Percentiles rank a stretch among this genome's conserved stretches.
Conservation (phyloP, 2,113 vertebrate genomes). For the Sylvilagus bachmani region DNA sequence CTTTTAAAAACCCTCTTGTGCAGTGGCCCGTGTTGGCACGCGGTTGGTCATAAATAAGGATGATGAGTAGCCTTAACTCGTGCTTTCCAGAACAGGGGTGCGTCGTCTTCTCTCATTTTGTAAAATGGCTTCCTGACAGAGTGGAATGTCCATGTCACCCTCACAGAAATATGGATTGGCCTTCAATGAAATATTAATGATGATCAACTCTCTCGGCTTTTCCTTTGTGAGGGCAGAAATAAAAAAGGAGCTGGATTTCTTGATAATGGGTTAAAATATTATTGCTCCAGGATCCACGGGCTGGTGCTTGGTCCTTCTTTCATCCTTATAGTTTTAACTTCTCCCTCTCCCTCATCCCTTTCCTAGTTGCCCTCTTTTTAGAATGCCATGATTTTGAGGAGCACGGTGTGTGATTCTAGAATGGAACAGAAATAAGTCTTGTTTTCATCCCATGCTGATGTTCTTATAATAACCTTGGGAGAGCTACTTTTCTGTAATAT, state of each 20-base stretch:
- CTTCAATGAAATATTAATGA: conserved; percentile 79
- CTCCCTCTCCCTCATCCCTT: background rate
- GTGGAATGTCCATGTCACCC: conserved; percentile 64
- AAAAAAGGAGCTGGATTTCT: conserved; percentile 58
- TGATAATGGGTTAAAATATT: conserved; percentile 42
- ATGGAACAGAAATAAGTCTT: background rate
- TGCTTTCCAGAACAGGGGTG: conserved; percentile 70
- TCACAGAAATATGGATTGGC: conserved; percentile 73
- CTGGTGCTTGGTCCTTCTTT: background rate
- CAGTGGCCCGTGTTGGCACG: conserved; percentile 39
- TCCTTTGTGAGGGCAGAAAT: conserved; percentile 55
- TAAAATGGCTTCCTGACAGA: conserved; percentile 77
- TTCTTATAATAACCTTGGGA: background rate
- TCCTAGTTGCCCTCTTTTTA: background rate
- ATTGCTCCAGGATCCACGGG: background rate
- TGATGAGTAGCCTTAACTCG: conserved; percentile 66
- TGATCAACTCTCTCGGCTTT: conserved; percentile 68
- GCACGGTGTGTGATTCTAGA: background rate
- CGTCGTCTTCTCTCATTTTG: conserved; percentile 74
- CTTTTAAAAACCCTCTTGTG: conserved; percentile 7
- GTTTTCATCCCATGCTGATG: background rate
- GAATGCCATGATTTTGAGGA: background rate
- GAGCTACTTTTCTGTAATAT: background rate
- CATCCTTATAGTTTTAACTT: background rate
- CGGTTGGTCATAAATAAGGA: conserved; percentile 78